Conservation (phyloP, 2,113 vertebrate species). For the Naja naja region DNA sequence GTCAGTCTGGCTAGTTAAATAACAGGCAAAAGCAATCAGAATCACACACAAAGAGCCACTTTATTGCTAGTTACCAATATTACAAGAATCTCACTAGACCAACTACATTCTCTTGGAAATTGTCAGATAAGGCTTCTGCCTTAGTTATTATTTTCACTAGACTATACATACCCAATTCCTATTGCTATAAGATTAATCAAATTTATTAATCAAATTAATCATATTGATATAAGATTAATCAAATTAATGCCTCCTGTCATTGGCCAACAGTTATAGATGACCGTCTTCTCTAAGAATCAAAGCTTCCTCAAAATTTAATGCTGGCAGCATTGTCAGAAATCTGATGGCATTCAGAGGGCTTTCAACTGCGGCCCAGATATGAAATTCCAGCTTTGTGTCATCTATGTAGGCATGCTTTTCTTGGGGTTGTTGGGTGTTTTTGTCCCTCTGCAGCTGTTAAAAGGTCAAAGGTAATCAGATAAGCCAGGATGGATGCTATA, state of each 20-base stretch:
- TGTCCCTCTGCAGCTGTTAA: conserved; percentile 61
- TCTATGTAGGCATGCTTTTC: conserved; percentile 59
- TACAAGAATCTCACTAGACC: no score
- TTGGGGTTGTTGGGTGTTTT: conserved; percentile 37
- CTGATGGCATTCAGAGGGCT: conserved; percentile 61
- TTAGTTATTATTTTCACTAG: no score
- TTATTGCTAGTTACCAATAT: no score
- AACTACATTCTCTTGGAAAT: no score
- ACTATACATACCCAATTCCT: no score
- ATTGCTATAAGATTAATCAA: no score
- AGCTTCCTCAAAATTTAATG: conserved; percentile 65
- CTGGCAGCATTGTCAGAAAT: conserved; percentile 62
- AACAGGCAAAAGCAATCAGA: no score
- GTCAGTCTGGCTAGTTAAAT: no score
- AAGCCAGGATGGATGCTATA: conserved; percentile 57
- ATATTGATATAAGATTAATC: conserved; percentile 57
- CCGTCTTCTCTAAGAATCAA: conserved; percentile 54
- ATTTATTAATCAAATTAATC: no score
- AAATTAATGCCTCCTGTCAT: conserved; percentile 56
- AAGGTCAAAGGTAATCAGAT: conserved; percentile 72
- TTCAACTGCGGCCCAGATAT: conserved; percentile 51
- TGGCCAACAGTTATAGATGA: conserved; percentile 54
- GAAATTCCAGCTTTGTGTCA: conserved; percentile 62
- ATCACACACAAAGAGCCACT: no score
- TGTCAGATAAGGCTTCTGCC: no score